Evolutionary conservation across 2,113 vertebrate genomes (phyloP), one percentile per base, ranked within the genome.

Genomic region (Cryptotis parvus): DNA sequence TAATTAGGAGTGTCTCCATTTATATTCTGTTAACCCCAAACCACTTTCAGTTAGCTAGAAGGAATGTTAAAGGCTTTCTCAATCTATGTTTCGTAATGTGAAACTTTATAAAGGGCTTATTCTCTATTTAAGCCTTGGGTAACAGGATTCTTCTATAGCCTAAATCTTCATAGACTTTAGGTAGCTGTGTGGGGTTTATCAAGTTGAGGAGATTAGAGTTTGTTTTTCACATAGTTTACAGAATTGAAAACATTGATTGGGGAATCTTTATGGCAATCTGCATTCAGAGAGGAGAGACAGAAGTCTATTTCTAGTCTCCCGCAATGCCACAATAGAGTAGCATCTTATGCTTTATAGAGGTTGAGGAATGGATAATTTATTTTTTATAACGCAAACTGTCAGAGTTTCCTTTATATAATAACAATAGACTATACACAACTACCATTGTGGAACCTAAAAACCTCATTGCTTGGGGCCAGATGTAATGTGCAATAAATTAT

Each of bases 401-500:
- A 96, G 96, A 93, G 94, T 97, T 97, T 97, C 96, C 97, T 97
- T 95, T 97, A 89, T 87, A 92, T 96, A 96, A 96, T 96, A 94
- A 95, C 93, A 97, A 92, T 69, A 94, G 95, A 89, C 96, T 96
- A 82, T 77, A 89, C 89, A 90, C 93, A 96, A 95, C 96, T 91
- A 90, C 93, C 96, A 97, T 95, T 95, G 95, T 97, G 96, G 91
- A 97, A 97, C 92, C 87, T 96, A 93, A 94, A 97, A 94, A 94
- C 94, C 94, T 89, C 92, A 70, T 93, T 93, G 97, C 97, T 95
- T 92, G 75, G 76, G 95, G 97, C 96, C 93, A 89, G 96, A 97
- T 97, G 97, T 95, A 97, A 97, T 92, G 84, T 84, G 77, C 76
- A 94, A 96, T 98, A 97, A 98, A 98, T 98, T 98, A 98, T 98